Evolutionary conservation across 2,113 vertebrate species (phyloP), one percentile per base, ranked within the genome.

Genomic region (Odontophorus gujanensis): DNA sequence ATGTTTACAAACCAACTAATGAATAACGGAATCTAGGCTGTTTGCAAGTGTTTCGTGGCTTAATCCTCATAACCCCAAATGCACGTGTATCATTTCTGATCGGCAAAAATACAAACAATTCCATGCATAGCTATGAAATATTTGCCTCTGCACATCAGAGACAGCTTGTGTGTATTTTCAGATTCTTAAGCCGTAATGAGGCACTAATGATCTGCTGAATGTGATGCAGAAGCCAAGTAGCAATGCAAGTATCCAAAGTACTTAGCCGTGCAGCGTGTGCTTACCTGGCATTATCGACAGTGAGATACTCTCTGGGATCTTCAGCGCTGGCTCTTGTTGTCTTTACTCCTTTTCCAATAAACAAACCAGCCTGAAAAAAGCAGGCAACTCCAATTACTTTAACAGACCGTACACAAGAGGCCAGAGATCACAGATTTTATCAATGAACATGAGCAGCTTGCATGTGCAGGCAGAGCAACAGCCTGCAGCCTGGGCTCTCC

Each of bases 231-330:
- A 66, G 85, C 91, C 93, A 91, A 88, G 68, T 34, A 74, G 45
- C 25, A 86, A 72, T 9, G 24, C 25, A 67, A 7, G 58, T 22
- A 21, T 91, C 75, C 80, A 84, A 85, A 94, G 71, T 38, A 75
- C 7, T 34, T 3, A 80, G 66, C 82, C 73, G 7, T 57, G 45
- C 21, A 68, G 7, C 19, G 3, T 15, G 59, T 65, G 78, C 91
- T 96, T 91, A 96, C 97, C 97, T 96, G 94, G 97, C 95, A 93
- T 93, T 82, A 65, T 77, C 87, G 1, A 95, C 85, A 43, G 94
- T 71, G 57, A 96, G 94, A 93, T 96, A 48, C 72, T 97, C 97
- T 65, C 96, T 90, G 72, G 97, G 97, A 93, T 97, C 96, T 48
- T 96, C 95, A 76, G 96, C 86, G 0, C 36, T 88, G 80, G 95